Base-by-base conservation (phyloP, 2,113 vertebrate species). In the Plestiodon gilberti region DNA sequence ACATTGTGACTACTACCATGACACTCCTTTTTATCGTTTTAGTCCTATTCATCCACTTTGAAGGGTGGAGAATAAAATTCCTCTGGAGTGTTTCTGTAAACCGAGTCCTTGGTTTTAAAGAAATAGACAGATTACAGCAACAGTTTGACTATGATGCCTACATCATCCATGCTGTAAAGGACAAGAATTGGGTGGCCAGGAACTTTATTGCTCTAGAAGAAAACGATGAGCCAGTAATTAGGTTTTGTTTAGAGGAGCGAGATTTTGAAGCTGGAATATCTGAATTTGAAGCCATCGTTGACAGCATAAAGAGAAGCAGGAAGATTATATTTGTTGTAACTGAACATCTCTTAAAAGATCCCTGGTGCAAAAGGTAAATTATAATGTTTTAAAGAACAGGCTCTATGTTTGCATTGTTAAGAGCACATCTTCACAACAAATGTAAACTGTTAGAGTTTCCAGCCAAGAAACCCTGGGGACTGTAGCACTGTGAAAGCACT, bases 301-400 rank as follows among this genome's bases (percentile, higher is more conserved):
- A 97, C 4, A 98, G 98, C 70, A 98, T 99, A 87, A 97, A 89
- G 87, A 95, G 30, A 57, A 99, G 98, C 88, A 96, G 97, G 90
- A 99, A 99, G 93, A 97, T 97, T 59, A 95, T 99, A 94, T 99
- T 99, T 90, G 88, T 99, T 40, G 92, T 99, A 90, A 99, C 98
- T 1, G 97, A 98, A 73, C 94, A 95, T 35, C 98, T 99, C 18
- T 95, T 99, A 90, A 94, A 94, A 38, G 98, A 99, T 91, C 95
- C 97, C 38, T 97, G 97, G 96, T 99, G 98, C 93, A 96, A 92
- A 96, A 96, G 96, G 99, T 99, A 95, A 96, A 96, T 96, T 69
- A 23, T 55, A 85, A 64, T 13, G 20, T 69, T 78, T 70, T 35
- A 30, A 70, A 30, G 28, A 78, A 78, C 5, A 70, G 18, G 4